Percentiles rank a stretch among this genome's conserved stretches.
phyloP scores from a whole-genome alignment of 2,113 vertebrate species.

The Polypterus bichir region DNA sequence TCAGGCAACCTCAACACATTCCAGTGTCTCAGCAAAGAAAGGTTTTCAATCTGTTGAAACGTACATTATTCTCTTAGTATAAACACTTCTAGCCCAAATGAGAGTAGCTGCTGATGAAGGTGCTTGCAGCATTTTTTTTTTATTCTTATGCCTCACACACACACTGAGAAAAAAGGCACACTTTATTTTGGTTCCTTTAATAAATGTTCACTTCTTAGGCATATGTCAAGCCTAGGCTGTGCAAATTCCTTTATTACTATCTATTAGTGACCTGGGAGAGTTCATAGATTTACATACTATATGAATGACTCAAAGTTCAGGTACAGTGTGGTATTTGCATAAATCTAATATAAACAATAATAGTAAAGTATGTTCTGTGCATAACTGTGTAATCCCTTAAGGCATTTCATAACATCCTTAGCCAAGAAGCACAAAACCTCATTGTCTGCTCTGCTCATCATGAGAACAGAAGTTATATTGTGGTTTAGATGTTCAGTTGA shows the following conservation, averaged over 20 bases:
- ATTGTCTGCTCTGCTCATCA: slow-evolving; percentile 50
- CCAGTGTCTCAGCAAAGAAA: slow-evolving; percentile 12
- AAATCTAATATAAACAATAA: slow-evolving; percentile 51
- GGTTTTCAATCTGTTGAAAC: too few relatives aligned
- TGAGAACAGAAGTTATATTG: slow-evolving; percentile 52
- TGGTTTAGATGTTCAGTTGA: slow-evolving; percentile 40
- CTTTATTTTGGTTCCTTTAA: neutral
- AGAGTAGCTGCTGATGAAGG: too few relatives aligned
- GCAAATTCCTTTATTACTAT: neutral
- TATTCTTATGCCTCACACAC: too few relatives aligned
- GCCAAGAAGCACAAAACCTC: slow-evolving; percentile 53
- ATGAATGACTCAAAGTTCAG: neutral
- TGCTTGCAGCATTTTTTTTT: slow-evolving; percentile 29
- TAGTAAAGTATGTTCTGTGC: slow-evolving; percentile 33
- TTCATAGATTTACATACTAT: neutral
- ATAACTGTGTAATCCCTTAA: slow-evolving; percentile 44
- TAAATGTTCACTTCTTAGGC: neutral
- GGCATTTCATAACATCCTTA: slow-evolving; percentile 48
- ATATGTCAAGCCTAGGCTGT: neutral
- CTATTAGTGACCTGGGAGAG: neutral
- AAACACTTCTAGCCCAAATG: too few relatives aligned
- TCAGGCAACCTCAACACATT: slow-evolving; percentile 23
- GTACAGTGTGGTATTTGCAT: slow-evolving; percentile 21
- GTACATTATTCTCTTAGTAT: too few relatives aligned
- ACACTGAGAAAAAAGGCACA: neutral